phyloP scores from a whole-genome alignment of 92 coral and sea anemone species.

The Palythoa grandiflora region DNA sequence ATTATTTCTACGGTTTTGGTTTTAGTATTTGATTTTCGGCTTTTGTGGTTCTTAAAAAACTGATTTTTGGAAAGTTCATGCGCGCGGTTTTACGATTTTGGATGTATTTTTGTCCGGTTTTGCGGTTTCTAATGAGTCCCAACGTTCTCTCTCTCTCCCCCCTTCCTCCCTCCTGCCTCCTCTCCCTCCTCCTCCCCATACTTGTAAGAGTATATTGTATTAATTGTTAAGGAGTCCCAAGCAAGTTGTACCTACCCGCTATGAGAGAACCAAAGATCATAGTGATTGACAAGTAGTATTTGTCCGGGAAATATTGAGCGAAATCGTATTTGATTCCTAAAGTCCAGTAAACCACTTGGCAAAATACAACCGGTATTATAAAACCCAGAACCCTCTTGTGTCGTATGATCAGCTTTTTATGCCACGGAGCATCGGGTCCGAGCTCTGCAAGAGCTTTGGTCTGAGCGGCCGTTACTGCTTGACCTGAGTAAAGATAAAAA shows the following conservation, averaged over 20 bases:
- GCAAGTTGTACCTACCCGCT: conserved; percentile 66
- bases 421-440: conserved; percentile 79
- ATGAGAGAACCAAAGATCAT: conserved; percentile 92
- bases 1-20: no score
- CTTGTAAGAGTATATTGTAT: no score
- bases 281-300: conserved; percentile 75
- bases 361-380: conserved; percentile 72
- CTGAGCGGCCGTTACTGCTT: conserved; percentile 67
- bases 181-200: no score
- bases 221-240: no score
- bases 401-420: conserved; percentile 70
- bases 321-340: conserved; percentile 69
- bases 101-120: no score
- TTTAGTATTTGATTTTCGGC: no score
- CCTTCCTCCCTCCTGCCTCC: no score
- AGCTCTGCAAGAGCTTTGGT: conserved; percentile 73
- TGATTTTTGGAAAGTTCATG: no score
- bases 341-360: conserved; percentile 84
- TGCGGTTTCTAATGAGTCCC: no score
- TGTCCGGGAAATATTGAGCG: conserved; percentile 71
- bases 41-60: no score
- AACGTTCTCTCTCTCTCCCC: no score
- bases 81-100: no score
- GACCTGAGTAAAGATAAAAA: conserved; percentile 58
- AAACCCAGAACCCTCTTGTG: conserved; percentile 80